Conservation (phyloP, 1,140 invertebrate species). For the Drosophila sechellia region DNA sequence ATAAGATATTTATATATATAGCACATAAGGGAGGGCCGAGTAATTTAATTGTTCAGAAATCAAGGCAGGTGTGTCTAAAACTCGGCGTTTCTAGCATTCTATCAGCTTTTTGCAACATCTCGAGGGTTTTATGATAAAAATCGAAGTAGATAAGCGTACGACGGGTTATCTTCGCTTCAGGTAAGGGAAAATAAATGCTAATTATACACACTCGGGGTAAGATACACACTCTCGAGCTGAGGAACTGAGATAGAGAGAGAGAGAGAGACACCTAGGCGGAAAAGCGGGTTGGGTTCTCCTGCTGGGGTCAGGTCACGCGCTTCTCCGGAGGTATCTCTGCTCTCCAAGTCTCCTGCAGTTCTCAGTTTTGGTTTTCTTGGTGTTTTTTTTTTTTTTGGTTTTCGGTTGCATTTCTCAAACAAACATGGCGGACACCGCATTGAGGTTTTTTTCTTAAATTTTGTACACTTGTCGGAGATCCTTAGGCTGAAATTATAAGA, state of each 20-base stretch:
- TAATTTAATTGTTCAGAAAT: conserved; percentile 23
- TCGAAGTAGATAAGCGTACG: conserved; percentile 1
- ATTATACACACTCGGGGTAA: conserved; percentile 31
- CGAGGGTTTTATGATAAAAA: conserved; percentile 10
- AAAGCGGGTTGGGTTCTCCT: conserved; percentile 24
- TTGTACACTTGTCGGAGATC: conserved; percentile 39
- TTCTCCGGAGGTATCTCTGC: conserved; percentile 31
- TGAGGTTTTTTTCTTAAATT: conserved; percentile 20
- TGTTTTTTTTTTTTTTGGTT: conserved; percentile 9
- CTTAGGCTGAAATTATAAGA: conserved; percentile 30
- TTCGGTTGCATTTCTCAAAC: conserved; percentile 51
- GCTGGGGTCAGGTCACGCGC: conserved; percentile 48
- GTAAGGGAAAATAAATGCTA: conserved; percentile 19
- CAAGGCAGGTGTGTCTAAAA: conserved; percentile 17
- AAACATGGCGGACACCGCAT: conserved; percentile 41
- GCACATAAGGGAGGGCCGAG: conserved; percentile 9
- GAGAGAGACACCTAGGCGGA: not conserved
- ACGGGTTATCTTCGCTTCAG: not conserved
- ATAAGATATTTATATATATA: conserved; percentile 6
- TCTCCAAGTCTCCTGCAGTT: conserved; percentile 41
- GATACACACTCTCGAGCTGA: conserved; percentile 17
- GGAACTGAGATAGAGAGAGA: conserved; percentile 9
- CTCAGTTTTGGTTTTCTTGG: conserved; percentile 12
- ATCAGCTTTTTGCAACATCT: conserved; percentile 24
- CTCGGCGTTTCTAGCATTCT: conserved; percentile 9